Conservation (phyloP, 2,888 invertebrate genomes). For the Eremobia ochroleuca region DNA sequence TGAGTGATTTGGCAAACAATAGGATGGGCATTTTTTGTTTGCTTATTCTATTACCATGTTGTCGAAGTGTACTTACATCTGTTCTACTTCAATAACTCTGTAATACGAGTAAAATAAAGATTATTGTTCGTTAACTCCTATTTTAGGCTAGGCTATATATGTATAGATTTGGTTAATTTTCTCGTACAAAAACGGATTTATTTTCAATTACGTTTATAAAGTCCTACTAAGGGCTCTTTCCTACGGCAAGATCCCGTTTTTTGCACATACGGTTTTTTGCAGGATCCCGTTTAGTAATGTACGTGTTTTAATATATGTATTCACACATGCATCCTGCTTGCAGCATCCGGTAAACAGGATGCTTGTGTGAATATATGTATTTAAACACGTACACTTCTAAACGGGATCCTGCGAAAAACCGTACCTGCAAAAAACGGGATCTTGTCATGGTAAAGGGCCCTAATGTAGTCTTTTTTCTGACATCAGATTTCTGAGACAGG, state of each 20-base stretch:
- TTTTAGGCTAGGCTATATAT: neutral
- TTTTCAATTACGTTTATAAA: neutral
- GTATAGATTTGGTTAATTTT: neutral
- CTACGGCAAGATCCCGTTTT: too few species aligned
- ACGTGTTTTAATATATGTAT: too few species aligned
- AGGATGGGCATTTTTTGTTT: conserved; percentile 43
- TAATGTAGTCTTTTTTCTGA: neutral
- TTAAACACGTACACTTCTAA: too few species aligned
- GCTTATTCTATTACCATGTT: conserved; percentile 33
- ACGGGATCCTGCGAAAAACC: too few species aligned
- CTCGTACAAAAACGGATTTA: neutral
- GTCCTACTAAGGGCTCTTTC: too few species aligned
- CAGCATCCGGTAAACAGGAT: too few species aligned
- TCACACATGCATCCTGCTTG: too few species aligned
- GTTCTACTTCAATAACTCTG: neutral
- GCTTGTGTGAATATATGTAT: too few species aligned
- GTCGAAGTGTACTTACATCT: conserved; percentile 2
- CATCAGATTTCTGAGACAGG: neutral
- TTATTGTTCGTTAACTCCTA: neutral
- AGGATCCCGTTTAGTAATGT: too few species aligned
- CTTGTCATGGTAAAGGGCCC: too few species aligned
- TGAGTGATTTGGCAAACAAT: conserved; percentile 46
- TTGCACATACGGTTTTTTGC: too few species aligned
- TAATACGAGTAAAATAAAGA: conserved; percentile 14
- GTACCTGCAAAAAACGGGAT: too few species aligned